A percentile compares a stretch with the other conserved stretches of the same genome.
phyloP scores from a whole-genome alignment of 2,113 vertebrate genomes.

The Rafetus swinhoei region DNA sequence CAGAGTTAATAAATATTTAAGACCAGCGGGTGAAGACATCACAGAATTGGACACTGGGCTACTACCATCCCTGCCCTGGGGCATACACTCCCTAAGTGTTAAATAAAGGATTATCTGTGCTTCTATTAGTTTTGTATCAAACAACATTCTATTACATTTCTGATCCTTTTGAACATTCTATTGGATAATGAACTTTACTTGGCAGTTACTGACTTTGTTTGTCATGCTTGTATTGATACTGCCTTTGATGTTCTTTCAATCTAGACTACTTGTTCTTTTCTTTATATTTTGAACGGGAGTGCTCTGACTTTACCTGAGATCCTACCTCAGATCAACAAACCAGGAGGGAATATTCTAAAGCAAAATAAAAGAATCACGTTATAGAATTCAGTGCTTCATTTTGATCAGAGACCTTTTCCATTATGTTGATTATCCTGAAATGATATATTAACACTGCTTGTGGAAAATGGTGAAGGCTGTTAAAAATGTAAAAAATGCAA shows the following conservation, averaged over 20 bases:
- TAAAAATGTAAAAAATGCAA: background rate
- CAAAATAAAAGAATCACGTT: background rate
- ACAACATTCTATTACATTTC: background rate
- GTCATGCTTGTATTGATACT: background rate
- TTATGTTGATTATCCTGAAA: background rate
- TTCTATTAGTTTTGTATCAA: conserved; percentile 13
- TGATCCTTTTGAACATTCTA: background rate
- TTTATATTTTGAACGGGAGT: background rate
- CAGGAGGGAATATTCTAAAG: background rate
- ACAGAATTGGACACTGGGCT: background rate
- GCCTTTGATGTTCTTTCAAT: background rate
- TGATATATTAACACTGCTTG: background rate
- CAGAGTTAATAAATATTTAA: conserved; percentile 6
- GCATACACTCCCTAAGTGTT: background rate
- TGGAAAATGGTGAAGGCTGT: background rate
- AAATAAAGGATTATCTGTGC: background rate
- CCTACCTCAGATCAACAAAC: background rate
- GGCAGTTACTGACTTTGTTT: background rate
- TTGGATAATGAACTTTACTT: background rate
- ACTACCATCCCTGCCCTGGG: background rate
- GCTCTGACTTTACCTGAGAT: background rate
- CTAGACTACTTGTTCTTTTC: background rate
- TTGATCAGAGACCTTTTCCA: background rate
- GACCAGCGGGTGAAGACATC: background rate
- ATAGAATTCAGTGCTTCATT: fast-evolving